These are phyloP conservation scores for Erebia palarica DNA, from an alignment of 2,888 invertebrate species.

Conservation along the genomic window DNA sequence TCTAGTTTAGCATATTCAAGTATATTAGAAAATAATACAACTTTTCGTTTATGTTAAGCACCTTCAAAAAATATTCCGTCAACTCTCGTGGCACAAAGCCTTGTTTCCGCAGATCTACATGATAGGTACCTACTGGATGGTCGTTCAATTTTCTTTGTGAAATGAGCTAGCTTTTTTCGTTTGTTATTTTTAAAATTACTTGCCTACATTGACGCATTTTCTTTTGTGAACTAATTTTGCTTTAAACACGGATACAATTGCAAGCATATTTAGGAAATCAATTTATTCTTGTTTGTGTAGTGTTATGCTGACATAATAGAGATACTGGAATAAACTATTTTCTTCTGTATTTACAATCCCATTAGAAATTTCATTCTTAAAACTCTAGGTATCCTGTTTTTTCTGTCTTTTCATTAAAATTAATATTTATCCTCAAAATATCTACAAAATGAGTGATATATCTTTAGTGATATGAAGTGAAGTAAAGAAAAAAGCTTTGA, in stretches of 20 bases:
- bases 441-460: too few species aligned
- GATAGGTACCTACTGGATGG: constrained; percentile 27
- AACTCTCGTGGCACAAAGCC: constrained; percentile 12
- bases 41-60: not conserved
- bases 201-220: constrained; percentile 8
- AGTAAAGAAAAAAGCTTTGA: too few species aligned
- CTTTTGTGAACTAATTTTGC: not conserved
- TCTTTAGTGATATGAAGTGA: too few species aligned
- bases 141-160: constrained; percentile 39
- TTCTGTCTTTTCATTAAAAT: too few species aligned
- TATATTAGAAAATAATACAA: not conserved
- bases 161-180: constrained; percentile 32
- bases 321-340: too few species aligned
- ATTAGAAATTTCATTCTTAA: too few species aligned
- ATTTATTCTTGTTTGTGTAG: not conserved
- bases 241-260: constrained; percentile 8
- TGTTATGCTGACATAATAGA: not conserved
- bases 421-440: too few species aligned
- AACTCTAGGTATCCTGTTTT: too few species aligned
- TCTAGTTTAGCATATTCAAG: not conserved
- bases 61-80: not conserved
- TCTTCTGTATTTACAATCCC: too few species aligned
- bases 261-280: not conserved
- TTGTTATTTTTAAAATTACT: constrained; percentile 28
- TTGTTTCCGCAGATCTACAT: constrained; percentile 34